Evolutionary conservation across 2,113 vertebrate species (phyloP).

Genomic region (Murina feae): DNA sequence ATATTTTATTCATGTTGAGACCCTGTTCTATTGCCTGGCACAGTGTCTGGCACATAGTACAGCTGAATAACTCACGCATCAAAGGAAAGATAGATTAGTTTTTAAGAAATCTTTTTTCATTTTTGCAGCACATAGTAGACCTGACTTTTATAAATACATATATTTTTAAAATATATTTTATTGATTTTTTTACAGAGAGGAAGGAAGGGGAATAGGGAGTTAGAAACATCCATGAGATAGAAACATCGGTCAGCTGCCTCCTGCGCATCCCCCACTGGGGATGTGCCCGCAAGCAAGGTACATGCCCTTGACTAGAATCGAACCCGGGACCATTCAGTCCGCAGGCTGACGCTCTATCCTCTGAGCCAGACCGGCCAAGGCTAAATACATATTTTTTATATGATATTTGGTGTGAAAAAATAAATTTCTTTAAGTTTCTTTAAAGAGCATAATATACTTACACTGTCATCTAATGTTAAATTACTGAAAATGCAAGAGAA

Average conservation of each 20-base stretch:
- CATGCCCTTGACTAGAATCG: too few relatives aligned
- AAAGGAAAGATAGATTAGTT: background rate
- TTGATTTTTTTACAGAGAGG: too few relatives aligned
- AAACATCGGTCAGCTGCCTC: too few relatives aligned
- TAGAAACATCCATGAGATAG: too few relatives aligned
- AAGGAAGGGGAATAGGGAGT: too few relatives aligned
- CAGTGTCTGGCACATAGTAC: background rate
- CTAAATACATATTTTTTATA: slow-evolving; percentile 10
- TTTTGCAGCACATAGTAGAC: background rate
- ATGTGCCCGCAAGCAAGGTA: too few relatives aligned
- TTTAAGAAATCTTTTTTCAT: background rate
- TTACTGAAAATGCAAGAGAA: slow-evolving; percentile 21
- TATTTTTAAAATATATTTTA: too few relatives aligned
- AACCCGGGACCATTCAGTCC: too few relatives aligned
- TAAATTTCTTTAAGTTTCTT: background rate
- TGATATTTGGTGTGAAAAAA: background rate
- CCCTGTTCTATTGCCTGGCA: background rate
- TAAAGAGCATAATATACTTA: background rate
- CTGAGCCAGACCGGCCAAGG: too few relatives aligned
- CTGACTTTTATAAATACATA: background rate
- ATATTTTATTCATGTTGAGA: background rate
- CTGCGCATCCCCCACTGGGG: too few relatives aligned
- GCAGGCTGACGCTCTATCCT: too few relatives aligned
- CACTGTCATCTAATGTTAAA: background rate
- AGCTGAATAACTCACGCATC: background rate